Percentiles rank a stretch among this genome's conserved stretches.
Evolutionary conservation across 2,888 invertebrate species (phyloP).

Genomic region (Athalia cordata): DNA sequence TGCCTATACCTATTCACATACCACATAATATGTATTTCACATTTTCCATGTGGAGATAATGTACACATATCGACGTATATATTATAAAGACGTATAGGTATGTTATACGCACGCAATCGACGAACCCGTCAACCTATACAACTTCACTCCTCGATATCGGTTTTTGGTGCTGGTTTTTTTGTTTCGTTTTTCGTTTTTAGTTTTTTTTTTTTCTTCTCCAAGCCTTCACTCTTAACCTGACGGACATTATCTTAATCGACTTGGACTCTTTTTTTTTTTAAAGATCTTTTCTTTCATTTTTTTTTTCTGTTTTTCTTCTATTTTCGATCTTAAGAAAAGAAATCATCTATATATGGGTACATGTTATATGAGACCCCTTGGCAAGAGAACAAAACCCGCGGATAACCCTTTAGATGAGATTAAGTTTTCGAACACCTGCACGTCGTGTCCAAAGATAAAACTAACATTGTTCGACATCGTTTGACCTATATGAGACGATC

Average conservation of each 20-base stretch:
- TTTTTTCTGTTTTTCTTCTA: too few relatives aligned
- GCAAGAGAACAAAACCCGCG: slow-evolving; percentile 6
- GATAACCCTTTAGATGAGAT: slow-evolving; percentile 15
- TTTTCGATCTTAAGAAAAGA: slow-evolving; percentile 29
- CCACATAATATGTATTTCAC: too few relatives aligned
- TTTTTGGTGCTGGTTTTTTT: not conserved
- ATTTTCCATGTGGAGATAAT: too few relatives aligned
- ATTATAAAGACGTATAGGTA: too few relatives aligned
- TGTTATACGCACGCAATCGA: not conserved
- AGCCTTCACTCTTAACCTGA: not conserved
- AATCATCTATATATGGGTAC: slow-evolving; percentile 10
- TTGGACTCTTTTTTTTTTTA: not conserved
- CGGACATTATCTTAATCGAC: slow-evolving; percentile 31
- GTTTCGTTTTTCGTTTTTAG: not conserved
- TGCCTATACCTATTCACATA: too few relatives aligned
- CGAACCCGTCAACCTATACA: not conserved
- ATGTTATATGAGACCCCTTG: not conserved
- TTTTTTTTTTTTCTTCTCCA: not conserved
- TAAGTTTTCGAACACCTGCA: not conserved
- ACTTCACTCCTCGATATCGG: slow-evolving; percentile 10
- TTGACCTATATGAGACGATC: slow-evolving; percentile 15
- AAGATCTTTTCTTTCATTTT: too few relatives aligned
- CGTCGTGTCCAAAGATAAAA: slow-evolving; percentile 8
- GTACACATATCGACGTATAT: too few relatives aligned
- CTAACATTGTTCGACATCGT: slow-evolving; percentile 30